Conservation (phyloP, 2,888 invertebrate genomes). For the Agonopterix subpropinquella region DNA sequence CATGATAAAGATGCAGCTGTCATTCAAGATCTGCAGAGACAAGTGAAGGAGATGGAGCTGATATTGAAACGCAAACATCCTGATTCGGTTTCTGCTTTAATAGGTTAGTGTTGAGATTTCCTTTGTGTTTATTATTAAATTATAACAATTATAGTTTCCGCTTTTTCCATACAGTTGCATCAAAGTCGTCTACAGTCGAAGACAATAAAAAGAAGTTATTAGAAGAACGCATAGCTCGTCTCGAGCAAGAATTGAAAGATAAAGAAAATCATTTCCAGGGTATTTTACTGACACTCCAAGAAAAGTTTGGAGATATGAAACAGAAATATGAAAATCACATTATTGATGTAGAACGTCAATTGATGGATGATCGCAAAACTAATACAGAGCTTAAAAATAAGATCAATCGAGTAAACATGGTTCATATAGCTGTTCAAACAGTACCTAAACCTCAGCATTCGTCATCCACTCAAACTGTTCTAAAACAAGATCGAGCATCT, state of each 20-base stretch:
- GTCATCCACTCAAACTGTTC: constrained; percentile 48
- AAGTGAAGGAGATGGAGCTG: constrained; percentile 89
- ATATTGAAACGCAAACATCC: constrained; percentile 87
- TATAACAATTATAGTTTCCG: constrained; percentile 1
- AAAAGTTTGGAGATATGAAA: constrained; percentile 85
- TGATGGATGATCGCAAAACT: constrained; percentile 63
- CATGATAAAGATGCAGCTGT: constrained; percentile 79
- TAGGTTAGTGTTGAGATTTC: constrained; percentile 57
- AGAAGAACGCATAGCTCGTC: constrained; percentile 81
- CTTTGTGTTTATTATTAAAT: too few species aligned
- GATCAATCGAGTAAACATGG: constrained; percentile 51
- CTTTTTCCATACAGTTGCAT: constrained; percentile 61
- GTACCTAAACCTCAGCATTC: constrained; percentile 38
- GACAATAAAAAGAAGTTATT: constrained; percentile 77
- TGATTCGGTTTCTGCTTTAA: constrained; percentile 87
- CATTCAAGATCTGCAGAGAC: constrained; percentile 85
- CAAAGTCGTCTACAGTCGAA: constrained; percentile 72
- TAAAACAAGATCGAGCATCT: constrained; percentile 53
- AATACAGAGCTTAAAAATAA: constrained; percentile 73
- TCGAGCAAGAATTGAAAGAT: constrained; percentile 82
- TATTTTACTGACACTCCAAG: constrained; percentile 83
- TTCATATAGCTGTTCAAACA: constrained; percentile 67
- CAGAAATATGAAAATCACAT: constrained; percentile 85
- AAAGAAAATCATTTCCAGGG: constrained; percentile 83
- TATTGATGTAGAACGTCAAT: constrained; percentile 82